Base-by-base conservation (phyloP, 2,797 vertebrate genomes). In the Bradypodion ventrale region DNA sequence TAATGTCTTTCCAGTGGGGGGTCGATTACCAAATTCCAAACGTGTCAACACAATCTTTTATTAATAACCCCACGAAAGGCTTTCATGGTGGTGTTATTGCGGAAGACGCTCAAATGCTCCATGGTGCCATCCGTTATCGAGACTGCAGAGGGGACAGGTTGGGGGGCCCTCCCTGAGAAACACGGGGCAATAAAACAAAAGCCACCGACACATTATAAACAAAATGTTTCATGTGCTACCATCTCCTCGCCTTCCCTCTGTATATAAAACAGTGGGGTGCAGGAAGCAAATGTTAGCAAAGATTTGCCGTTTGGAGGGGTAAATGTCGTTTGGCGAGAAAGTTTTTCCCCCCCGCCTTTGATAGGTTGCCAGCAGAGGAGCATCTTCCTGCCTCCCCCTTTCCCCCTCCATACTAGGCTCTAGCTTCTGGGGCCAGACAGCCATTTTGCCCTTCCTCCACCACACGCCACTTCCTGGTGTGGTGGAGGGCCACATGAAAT, bases 21-120 rank as follows among this genome's bases (percentile, higher is more conserved):
- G 96, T 96, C 95, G 92, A 96, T 97, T 96, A 95, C 95, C 94
- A 94, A 95, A 95, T 95, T 95, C 95, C 95, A 94, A 96, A 96
- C 95, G 96, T 95, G 97, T 97, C 96, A 97, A 94, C 94, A 94
- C 95, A 93, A 96, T 97, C 96, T 96, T 97, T 97, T 96, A 97
- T 97, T 97, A 97, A 97, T 97, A 96, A 85, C 93, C 94, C 91
- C 90, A 90, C 93, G 91, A 85, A 95, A 96, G 94, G 95, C 95
- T 94, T 23, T 93, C 83, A 0, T 90, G 82, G 94, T 92, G 90
- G 94, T 91, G 93, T 96, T 95, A 95, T 91, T 65, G 92, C 93
- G 92, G 86, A 92, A 94, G 95, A 88, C 93, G 91, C 85, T 15
- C 15, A 94, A 93, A 94, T 93, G 92, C 95, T 94, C 87, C 63